phyloP scores from a whole-genome alignment of 2,888 invertebrate genomes.

The Fragum sueziense region DNA sequence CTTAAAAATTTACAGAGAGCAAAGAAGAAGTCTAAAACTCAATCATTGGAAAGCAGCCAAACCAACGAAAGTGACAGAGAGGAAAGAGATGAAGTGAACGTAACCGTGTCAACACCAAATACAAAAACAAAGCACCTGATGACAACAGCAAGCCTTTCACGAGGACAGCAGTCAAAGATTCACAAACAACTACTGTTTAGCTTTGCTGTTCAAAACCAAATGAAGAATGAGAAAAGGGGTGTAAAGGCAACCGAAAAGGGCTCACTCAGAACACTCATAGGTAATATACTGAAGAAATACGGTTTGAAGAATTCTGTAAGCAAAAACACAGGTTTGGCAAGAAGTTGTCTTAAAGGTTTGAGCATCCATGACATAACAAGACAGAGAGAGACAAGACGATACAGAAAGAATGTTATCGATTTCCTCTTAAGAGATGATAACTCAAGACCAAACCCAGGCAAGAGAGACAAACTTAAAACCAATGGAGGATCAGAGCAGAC shows the following conservation, averaged over 20 bases:
- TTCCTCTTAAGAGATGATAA: constrained; percentile 39
- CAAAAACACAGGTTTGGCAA: not conserved
- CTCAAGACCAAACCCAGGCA: constrained; percentile 31
- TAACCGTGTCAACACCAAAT: too few relatives aligned
- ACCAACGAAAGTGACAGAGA: not conserved
- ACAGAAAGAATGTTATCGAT: constrained; percentile 20
- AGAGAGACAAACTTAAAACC: constrained; percentile 26
- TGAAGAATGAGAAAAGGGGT: not conserved
- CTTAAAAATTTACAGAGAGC: not conserved
- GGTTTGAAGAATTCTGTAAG: not conserved
- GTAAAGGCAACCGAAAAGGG: not conserved
- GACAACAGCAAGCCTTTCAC: not conserved
- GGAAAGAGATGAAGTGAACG: not conserved
- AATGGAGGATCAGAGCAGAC: constrained; percentile 30
- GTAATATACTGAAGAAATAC: not conserved
- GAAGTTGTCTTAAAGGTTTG: not conserved
- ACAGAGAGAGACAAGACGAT: constrained; percentile 25
- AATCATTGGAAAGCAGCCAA: too few relatives aligned
- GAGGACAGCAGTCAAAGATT: not conserved
- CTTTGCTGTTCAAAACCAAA: not conserved
- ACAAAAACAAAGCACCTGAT: not conserved
- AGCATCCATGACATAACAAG: not conserved
- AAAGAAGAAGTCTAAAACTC: not conserved
- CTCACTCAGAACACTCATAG: not conserved
- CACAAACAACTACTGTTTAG: not conserved